phyloP scores from a whole-genome alignment of 2,797 vertebrate species.

The Amblyopsis hoosieri region DNA sequence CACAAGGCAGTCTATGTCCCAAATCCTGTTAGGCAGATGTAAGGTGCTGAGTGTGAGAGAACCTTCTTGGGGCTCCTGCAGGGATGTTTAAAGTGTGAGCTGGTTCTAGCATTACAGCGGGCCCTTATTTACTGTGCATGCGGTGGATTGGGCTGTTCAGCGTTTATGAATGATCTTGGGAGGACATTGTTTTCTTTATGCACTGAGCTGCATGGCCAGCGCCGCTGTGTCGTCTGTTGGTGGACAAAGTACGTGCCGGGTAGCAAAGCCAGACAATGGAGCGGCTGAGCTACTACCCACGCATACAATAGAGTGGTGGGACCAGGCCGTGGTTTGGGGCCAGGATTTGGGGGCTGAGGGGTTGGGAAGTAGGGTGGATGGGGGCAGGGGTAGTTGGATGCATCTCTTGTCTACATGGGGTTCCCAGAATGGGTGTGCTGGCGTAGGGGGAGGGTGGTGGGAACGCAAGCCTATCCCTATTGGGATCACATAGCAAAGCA shows the following conservation, averaged over 20 bases:
- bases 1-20: constrained; percentile 39
- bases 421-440: constrained; percentile 67
- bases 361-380: constrained; percentile 42
- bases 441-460: constrained; percentile 71
- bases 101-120: constrained; percentile 38
- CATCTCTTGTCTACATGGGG: constrained; percentile 63
- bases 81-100: constrained; percentile 56
- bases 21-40: constrained; percentile 68
- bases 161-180: constrained; percentile 75
- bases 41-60: constrained; percentile 52
- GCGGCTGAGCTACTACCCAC: constrained; percentile 77
- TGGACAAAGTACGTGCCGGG: constrained; percentile 78
- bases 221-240: constrained; percentile 75
- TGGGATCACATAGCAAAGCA: constrained; percentile 75
- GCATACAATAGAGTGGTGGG: constrained; percentile 77
- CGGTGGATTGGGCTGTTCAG: constrained; percentile 43
- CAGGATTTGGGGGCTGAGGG: constrained; percentile 48
- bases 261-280: constrained; percentile 77
- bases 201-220: constrained; percentile 66
- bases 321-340: constrained; percentile 71
- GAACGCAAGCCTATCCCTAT: constrained; percentile 72
- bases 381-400: constrained; percentile 68
- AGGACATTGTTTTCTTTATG: constrained; percentile 79
- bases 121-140: constrained; percentile 68
- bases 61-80: constrained; percentile 42